Evolutionary conservation across 1,140 invertebrate genomes (phyloP), one percentile per base, ranked within the genome.

Genomic region (Globodera rostochiensis): DNA sequence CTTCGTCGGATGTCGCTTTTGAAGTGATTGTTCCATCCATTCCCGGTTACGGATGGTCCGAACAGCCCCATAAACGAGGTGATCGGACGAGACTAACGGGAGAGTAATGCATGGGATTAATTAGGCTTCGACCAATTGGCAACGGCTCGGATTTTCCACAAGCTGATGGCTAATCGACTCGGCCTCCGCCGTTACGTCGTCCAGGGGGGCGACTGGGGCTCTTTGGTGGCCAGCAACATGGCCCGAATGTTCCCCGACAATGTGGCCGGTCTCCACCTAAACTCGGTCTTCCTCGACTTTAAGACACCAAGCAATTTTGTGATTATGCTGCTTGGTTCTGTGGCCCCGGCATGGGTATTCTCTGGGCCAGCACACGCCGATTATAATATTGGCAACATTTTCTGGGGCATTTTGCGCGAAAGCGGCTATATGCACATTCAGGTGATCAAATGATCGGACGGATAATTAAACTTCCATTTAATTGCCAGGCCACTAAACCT

Each of bases 11-110:
- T 83, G 93, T 94, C 85, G 94, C 93, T 1, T 94, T 95, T 84
- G 94, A 95, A 90, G 91, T 95, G 1, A 92, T 96, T 25, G 92
- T 92, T 7, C 94, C 94, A 3, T 94, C 94, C 66, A 90, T 95
- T 73, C 95, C 95, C 7, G 95, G 95, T 9, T 96, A 94, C 91
- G 95, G 94, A 49, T 96, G 93, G 89, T 96, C 95, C 2, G 92
- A 94, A 86, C 93, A 93, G 82, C 92, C 91, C 0, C 90, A 94
- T 57, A 88, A 90, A 81, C 77, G 80, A 83, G 90, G 90, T 87
- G 46, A 36, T 70, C 60, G 21, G 8, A 15, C 5, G 57, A 64
- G 11, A 6, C 13, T 11, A 49, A 15, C 60, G 49, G 49, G 25
- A 73, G 5, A 15, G 25, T 3, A 36, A 36, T 36, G 36, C 36